These are phyloP conservation scores for Bergia sp. DNA, from an alignment of 92 coral and sea anemone genomes.

Conservation along the genomic window DNA sequence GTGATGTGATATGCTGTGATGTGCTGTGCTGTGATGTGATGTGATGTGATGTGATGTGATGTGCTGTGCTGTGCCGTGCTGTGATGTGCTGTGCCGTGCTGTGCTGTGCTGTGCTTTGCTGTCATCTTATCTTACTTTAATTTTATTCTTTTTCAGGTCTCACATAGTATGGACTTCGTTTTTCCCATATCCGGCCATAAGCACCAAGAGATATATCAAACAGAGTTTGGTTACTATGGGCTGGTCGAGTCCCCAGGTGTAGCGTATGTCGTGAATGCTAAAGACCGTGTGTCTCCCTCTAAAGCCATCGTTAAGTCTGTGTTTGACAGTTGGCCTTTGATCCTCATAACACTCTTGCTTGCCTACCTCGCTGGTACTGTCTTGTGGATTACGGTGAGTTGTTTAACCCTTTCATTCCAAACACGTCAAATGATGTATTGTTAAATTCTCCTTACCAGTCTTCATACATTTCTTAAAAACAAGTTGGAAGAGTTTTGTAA, in stretches of 20 bases:
- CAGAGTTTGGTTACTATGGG: conserved; percentile 58
- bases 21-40: no score
- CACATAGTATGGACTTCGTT: conserved; percentile 52
- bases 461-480: no score
- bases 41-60: no score
- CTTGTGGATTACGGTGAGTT: conserved; percentile 58
- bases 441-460: no score
- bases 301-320: conserved; percentile 40
- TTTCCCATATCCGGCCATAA: conserved; percentile 53
- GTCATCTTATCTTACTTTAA: not conserved
- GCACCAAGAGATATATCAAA: conserved; percentile 40
- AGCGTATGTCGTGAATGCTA: conserved; percentile 51
- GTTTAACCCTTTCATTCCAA: no score
- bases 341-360: conserved; percentile 23
- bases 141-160: not conserved
- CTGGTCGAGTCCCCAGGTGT: conserved; percentile 65
- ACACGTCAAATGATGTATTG: no score
- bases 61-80: no score
- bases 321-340: conserved; percentile 47
- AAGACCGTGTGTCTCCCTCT: conserved; percentile 42
- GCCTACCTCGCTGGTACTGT: conserved; percentile 54
- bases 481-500: no score
- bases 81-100: no score
- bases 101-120: no score
- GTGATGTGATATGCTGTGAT: no score